Percentiles rank a stretch among this genome's conserved stretches.
phyloP scores from a whole-genome alignment of 2,797 vertebrate species.

The Lithobates sylvaticus region DNA sequence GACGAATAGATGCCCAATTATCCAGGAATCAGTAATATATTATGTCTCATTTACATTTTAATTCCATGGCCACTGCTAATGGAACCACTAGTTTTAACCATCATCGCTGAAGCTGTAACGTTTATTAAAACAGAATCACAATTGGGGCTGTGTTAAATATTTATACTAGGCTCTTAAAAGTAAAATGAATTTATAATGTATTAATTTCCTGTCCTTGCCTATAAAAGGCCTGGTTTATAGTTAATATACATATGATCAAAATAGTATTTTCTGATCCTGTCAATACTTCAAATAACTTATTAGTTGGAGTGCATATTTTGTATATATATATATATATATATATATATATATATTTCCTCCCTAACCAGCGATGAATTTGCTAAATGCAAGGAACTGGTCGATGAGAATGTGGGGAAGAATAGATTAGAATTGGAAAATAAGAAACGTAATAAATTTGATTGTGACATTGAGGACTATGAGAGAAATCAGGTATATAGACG shows the following conservation, averaged over 20 bases:
- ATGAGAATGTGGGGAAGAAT: no score
- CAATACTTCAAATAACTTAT: neutral
- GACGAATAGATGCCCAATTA: slow-evolving; percentile 52
- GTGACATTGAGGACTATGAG: no score
- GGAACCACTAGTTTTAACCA: neutral
- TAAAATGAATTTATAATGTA: neutral
- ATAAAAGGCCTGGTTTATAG: neutral
- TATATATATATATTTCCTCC: no score
- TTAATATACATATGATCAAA: neutral
- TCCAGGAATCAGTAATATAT: slow-evolving; percentile 44
- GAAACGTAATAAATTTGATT: no score
- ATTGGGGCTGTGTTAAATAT: neutral
- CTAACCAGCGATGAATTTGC: no score
- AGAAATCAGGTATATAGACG: no score
- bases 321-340: no score
- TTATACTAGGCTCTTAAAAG: neutral
- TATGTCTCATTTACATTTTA: slow-evolving; percentile 54
- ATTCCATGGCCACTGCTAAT: slow-evolving; percentile 19
- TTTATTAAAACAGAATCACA: neutral
- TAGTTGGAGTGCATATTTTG: no score
- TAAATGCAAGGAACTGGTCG: no score
- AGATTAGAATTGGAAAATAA: no score
- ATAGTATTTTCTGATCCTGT: neutral
- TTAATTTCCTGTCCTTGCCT: neutral
- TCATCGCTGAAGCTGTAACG: neutral